phyloP scores from a whole-genome alignment of 2,888 invertebrate species.

The Oscheius sp. region DNA sequence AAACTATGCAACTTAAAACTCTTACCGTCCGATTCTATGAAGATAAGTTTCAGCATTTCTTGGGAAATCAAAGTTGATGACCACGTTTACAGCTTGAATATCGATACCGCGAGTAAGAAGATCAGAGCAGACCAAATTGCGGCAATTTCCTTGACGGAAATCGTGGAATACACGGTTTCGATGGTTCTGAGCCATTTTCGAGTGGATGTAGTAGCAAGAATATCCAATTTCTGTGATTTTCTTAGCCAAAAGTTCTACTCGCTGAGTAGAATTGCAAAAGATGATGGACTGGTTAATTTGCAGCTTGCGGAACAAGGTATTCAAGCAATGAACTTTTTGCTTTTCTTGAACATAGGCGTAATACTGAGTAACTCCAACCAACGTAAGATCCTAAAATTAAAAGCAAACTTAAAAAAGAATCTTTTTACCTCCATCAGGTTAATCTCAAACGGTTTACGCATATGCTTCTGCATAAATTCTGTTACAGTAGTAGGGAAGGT shows the following conservation, averaged over 20 bases:
- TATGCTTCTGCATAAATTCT: conserved; percentile 97
- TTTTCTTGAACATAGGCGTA: conserved; percentile 94
- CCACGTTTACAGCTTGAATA: conserved; percentile 99
- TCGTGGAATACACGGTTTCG: conserved; percentile 99
- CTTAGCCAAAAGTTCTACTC: conserved; percentile 97
- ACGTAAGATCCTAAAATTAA: neutral
- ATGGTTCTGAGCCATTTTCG: conserved; percentile 95
- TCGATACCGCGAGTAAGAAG: conserved; percentile 98
- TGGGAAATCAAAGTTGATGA: conserved; percentile 99
- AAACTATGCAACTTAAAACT: neutral
- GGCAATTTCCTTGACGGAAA: conserved; percentile 94
- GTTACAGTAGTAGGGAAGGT: conserved; percentile 98
- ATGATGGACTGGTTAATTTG: conserved; percentile 99
- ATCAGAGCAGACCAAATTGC: conserved; percentile 91
- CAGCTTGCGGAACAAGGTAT: conserved; percentile 98
- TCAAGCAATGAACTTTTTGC: conserved; percentile 99
- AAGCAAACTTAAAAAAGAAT: neutral
- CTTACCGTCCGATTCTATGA: conserved; percentile 90
- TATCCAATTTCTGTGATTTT: conserved; percentile 99
- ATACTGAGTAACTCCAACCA: neutral
- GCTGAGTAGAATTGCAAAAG: conserved; percentile 99
- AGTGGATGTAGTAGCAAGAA: conserved; percentile 99
- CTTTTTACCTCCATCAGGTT: conserved; percentile 87
- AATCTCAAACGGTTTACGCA: conserved; percentile 93
- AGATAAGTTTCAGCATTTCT: conserved; percentile 99